Evolutionary conservation across 1,140 invertebrate species (phyloP).

Genomic region (Atopsyche davidsoni): DNA sequence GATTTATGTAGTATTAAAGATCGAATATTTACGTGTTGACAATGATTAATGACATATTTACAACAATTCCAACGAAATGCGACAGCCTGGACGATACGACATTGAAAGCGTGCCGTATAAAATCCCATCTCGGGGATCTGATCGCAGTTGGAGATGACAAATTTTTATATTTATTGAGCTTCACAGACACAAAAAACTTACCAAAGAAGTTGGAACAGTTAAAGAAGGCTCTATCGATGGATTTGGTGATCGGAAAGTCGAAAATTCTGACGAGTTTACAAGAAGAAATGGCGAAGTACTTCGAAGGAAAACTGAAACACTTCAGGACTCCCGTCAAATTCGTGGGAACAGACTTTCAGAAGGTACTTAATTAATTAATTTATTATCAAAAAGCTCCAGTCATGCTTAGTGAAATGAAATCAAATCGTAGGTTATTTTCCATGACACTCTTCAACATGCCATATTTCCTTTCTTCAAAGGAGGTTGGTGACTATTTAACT

Average conservation of each 20-base stretch:
- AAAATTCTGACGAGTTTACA: slow-evolving; percentile 6
- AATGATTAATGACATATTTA: slow-evolving; percentile 1
- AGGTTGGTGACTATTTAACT: not conserved
- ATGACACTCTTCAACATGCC: not conserved
- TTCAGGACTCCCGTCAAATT: slow-evolving; percentile 16
- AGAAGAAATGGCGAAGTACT: slow-evolving; percentile 22
- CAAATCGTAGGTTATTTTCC: not conserved
- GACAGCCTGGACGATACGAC: not conserved
- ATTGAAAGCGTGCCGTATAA: slow-evolving; percentile 10
- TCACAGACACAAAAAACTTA: slow-evolving; percentile 14
- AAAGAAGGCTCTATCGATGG: slow-evolving; percentile 1
- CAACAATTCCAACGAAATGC: slow-evolving; percentile 2
- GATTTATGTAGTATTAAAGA: too few relatives aligned
- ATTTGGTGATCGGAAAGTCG: slow-evolving; percentile 2
- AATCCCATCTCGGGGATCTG: slow-evolving; percentile 20
- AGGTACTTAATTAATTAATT: slow-evolving; percentile 13
- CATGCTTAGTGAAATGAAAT: not conserved
- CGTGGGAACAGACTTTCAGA: slow-evolving; percentile 27
- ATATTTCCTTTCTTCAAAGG: too few relatives aligned
- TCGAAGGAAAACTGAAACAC: slow-evolving; percentile 19
- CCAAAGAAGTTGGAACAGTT: slow-evolving; percentile 4
- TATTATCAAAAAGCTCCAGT: not conserved
- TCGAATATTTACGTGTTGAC: too few relatives aligned
- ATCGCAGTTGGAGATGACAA: slow-evolving; percentile 22
- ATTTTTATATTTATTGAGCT: slow-evolving; percentile 19